Evolutionary conservation across 2,888 invertebrate species (phyloP), one percentile per base, ranked within the genome.

Genomic region (Chymomyza procnemis): DNA sequence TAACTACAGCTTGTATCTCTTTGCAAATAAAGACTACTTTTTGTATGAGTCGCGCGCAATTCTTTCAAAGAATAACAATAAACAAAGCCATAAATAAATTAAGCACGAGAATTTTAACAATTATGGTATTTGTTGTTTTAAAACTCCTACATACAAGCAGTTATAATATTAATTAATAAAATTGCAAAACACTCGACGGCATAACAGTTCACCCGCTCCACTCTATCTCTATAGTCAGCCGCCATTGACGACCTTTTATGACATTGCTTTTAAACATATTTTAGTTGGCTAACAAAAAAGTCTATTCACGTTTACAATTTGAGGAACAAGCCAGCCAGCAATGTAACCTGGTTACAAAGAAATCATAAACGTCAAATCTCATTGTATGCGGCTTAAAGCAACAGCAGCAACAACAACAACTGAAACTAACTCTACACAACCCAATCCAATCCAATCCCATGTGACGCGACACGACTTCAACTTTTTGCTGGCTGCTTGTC

Each of bases 401-500:
- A 26, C 50, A 47, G 14, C 46, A 21, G 26, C 57, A 58, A 58
- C 50, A 78, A 78, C 71, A 66, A 66, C 61, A 67, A 66, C 61
- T 54, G 66, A 70, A 41, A 21, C 55, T 21, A 14, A 55, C 26
- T 55, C 55, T 22, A 4, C n/a, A 55, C 55, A 55, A 55, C 21
- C 21, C 55, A 55, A 21, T 55, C 54, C 26, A 26, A 26, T 26
- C 26, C 26, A 26, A 26, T n/a, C n/a, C 54, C 68, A 65, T 63
- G 71, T 66, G 68, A 68, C 68, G 73, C 72, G 73, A 72, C 72
- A 73, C 73, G 69, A 70, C 60, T 74, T 73, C 71, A 73, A 80
- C 64, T 75, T 81, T 41, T 67, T 66, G 66, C 61, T 82, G 83
- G 85, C 73, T 64, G 80, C 73, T 73, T 72, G 66, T 58, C 61